These are phyloP conservation scores for Oceanodroma tethys DNA, from an alignment of 2,113 vertebrate genomes.

Conservation along the genomic window DNA sequence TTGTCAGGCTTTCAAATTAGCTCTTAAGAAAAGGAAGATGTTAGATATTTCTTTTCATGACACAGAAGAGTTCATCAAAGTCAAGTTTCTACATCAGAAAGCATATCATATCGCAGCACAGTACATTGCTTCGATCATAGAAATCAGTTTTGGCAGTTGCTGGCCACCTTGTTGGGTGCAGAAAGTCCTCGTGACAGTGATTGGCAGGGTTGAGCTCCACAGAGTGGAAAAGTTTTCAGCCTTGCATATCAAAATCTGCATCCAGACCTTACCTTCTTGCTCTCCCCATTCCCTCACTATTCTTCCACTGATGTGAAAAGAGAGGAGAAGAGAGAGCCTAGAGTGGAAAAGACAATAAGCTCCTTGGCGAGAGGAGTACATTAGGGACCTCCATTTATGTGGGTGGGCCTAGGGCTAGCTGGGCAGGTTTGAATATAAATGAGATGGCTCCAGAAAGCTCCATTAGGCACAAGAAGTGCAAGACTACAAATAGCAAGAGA, in stretches of 20 bases:
- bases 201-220: neutral
- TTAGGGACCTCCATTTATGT: neutral
- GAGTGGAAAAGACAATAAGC: neutral
- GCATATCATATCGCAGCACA: neutral
- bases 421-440: neutral
- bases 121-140: neutral
- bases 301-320: neutral
- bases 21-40: neutral
- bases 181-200: neutral
- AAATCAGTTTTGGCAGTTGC: neutral
- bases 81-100: neutral
- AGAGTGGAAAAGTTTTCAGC: neutral
- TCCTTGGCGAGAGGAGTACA: neutral
- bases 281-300: neutral
- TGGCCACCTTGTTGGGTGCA: rapidly evolving
- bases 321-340: neutral
- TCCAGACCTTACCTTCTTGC: neutral
- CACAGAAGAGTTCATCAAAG: neutral
- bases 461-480: neutral
- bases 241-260: neutral
- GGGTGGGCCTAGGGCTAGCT: neutral
- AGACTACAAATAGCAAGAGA: neutral
- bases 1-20: neutral
- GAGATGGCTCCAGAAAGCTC: neutral
- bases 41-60: neutral